phyloP scores from a whole-genome alignment of 2,888 invertebrate genomes.

The Rhorus exstirpatorius region DNA sequence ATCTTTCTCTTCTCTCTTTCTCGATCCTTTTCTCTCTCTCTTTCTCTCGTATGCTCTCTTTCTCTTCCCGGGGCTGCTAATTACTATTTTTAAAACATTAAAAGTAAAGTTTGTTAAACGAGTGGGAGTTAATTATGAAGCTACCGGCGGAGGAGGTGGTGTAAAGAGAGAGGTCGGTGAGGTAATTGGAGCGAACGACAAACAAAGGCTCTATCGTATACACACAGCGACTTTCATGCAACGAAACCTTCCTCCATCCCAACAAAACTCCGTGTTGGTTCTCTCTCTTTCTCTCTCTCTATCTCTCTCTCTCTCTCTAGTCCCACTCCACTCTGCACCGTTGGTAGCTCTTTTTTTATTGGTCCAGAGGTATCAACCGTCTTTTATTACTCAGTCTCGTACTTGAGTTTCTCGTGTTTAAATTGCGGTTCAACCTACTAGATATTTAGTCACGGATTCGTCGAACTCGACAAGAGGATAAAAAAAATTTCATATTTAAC shows the following conservation, averaged over 20 bases:
- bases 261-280: slow-evolving; percentile 44
- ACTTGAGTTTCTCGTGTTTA: neutral
- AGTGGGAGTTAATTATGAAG: slow-evolving; percentile 86
- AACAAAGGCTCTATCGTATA: slow-evolving; percentile 82
- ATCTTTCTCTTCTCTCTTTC: slow-evolving; percentile 57
- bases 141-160: slow-evolving; percentile 79
- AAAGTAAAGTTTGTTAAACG: slow-evolving; percentile 86
- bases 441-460: neutral
- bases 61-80: slow-evolving; percentile 83
- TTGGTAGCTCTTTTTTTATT: slow-evolving; percentile 12
- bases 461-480: too few species aligned
- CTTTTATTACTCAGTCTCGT: neutral
- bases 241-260: slow-evolving; percentile 61
- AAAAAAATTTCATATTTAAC: too few species aligned
- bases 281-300: slow-evolving; percentile 29
- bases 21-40: slow-evolving; percentile 53
- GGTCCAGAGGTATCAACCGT: neutral
- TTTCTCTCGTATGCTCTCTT: slow-evolving; percentile 57
- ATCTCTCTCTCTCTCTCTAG: neutral
- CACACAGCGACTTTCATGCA: slow-evolving; percentile 72
- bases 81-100: slow-evolving; percentile 86
- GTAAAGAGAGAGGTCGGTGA: slow-evolving; percentile 75
- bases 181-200: slow-evolving; percentile 86
- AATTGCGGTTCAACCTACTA: neutral
- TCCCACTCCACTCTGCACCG: neutral